phyloP scores from a whole-genome alignment of 2,888 invertebrate species.

The Hetaerina titia region DNA sequence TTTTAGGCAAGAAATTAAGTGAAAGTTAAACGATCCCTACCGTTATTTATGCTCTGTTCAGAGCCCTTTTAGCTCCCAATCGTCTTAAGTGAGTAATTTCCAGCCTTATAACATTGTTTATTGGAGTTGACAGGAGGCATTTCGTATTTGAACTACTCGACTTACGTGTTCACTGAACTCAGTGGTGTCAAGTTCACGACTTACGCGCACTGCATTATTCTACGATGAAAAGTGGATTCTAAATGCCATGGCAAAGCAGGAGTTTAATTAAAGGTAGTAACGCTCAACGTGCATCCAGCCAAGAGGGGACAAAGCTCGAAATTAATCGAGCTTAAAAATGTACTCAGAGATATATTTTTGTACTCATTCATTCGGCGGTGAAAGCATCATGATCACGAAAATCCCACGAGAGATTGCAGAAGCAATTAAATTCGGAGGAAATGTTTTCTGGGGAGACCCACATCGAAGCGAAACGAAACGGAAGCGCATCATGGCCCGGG shows the following conservation, averaged over 20 bases:
- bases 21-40: no score
- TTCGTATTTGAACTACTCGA: not conserved
- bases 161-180: not conserved
- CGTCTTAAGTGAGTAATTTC: no score
- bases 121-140: no score
- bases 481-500: not conserved
- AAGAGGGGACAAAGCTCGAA: not conserved
- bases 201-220: not conserved
- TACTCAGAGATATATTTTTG: not conserved
- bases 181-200: not conserved
- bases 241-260: not conserved
- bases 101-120: no score
- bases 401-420: not conserved
- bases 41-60: no score
- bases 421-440: not conserved
- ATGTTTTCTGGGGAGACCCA: not conserved
- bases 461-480: conserved; percentile 1
- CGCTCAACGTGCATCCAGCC: not conserved
- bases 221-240: not conserved
- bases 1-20: no score
- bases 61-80: no score
- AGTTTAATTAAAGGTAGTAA: not conserved
- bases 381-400: not conserved
- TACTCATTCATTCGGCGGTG: not conserved
- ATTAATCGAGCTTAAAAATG: not conserved